Evolutionary conservation across 2,888 invertebrate genomes (phyloP).

Genomic region (Formica aserva): DNA sequence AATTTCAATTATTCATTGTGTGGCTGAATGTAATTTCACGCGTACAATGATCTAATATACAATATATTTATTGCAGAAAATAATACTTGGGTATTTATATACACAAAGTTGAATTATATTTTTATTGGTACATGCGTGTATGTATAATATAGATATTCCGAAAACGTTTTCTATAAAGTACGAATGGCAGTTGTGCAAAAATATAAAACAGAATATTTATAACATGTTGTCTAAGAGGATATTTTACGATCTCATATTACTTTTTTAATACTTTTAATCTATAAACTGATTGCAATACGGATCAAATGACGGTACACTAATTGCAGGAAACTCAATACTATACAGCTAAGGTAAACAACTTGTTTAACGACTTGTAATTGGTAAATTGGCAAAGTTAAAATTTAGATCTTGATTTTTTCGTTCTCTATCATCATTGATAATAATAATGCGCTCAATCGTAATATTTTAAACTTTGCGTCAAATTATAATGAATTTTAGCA

Average conservation of each 20-base stretch:
- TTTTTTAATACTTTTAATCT: constrained; percentile 21
- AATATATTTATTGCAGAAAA: not conserved
- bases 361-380: not conserved
- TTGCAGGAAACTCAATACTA: not conserved
- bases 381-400: not conserved
- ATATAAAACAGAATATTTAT: constrained; percentile 7
- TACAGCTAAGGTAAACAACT: not conserved
- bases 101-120: not conserved
- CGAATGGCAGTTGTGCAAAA: not conserved
- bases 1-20: not conserved
- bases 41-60: not conserved
- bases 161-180: not conserved
- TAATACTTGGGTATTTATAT: not conserved
- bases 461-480: not conserved
- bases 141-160: not conserved
- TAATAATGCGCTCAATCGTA: not conserved
- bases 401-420: not conserved
- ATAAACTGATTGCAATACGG: constrained; percentile 8
- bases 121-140: not conserved
- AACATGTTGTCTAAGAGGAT: not conserved
- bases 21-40: not conserved
- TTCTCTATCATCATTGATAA: not conserved
- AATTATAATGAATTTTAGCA: not conserved
- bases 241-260: constrained; percentile 9
- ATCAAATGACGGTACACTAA: not conserved